phyloP scores from a whole-genome alignment of 2,797 vertebrate genomes.

The Cuculus canorus region DNA sequence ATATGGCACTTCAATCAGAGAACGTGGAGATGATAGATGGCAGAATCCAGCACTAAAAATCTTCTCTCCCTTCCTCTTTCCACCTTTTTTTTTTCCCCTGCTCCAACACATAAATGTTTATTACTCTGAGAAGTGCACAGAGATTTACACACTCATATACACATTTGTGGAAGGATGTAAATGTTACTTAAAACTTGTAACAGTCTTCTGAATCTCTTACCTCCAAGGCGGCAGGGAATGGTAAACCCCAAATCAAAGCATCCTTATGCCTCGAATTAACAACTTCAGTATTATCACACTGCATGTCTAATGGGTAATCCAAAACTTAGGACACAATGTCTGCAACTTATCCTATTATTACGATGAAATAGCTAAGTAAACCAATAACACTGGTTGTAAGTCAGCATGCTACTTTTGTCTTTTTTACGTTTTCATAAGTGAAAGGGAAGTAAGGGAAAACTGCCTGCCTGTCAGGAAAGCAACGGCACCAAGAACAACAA shows the following conservation, averaged over 20 bases:
- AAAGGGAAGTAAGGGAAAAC: not conserved
- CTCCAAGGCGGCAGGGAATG: not conserved
- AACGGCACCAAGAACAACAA: not conserved
- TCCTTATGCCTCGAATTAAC: not conserved
- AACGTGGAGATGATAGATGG: not conserved
- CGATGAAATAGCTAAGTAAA: not conserved
- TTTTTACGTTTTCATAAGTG: not conserved
- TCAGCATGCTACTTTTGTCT: not conserved
- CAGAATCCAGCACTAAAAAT: not conserved
- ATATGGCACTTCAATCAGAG: not conserved
- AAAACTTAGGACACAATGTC: not conserved
- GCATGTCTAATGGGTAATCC: not conserved
- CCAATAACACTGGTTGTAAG: not conserved
- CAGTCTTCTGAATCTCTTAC: not conserved
- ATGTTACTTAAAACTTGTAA: not conserved
- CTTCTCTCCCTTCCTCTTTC: not conserved
- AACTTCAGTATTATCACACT: not conserved
- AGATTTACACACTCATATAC: not conserved
- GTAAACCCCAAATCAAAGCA: not conserved
- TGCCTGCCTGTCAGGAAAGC: not conserved
- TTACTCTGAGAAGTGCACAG: not conserved
- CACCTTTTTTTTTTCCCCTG: not conserved
- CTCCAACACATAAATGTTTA: not conserved
- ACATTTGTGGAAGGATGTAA: not conserved
- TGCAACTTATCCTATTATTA: not conserved